Conservation (phyloP, 2,113 vertebrate genomes). For the Cynocephalus volans region DNA sequence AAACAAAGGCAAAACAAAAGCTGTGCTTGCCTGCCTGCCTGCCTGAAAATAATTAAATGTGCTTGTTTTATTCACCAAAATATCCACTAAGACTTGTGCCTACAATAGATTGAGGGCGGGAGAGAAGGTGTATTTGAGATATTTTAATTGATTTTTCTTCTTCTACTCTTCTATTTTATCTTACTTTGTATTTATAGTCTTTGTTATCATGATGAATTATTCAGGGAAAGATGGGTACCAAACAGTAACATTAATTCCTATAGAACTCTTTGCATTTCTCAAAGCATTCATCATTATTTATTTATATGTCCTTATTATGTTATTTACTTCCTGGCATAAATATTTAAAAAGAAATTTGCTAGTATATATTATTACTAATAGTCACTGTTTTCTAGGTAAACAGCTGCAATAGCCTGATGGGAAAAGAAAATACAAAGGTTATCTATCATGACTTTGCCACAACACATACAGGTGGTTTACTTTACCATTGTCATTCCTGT, state of each 20-base stretch:
- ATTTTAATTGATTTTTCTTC: conserved; percentile 41
- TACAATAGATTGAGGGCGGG: not conserved
- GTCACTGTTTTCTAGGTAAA: not conserved
- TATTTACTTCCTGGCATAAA: not conserved
- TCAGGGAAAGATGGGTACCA: not conserved
- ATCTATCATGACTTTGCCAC: not conserved
- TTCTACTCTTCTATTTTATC: not conserved
- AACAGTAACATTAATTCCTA: not conserved
- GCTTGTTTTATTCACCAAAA: not conserved
- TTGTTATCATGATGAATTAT: conserved; percentile 14
- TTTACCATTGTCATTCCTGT: not conserved
- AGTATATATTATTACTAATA: not conserved
- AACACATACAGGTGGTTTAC: not conserved
- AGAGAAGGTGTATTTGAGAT: not conserved
- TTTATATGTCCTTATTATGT: not conserved
- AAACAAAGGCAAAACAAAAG: not conserved
- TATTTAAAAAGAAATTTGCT: not conserved
- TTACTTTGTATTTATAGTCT: not conserved
- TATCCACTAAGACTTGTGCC: not conserved
- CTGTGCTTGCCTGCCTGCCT: not conserved
- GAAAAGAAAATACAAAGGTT: not conserved
- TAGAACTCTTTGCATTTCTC: not conserved
- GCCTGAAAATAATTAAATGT: not conserved
- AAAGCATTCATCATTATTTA: conserved; percentile 14
- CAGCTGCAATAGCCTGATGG: not conserved